A percentile compares a stretch with the other conserved stretches of the same genome.
phyloP scores from a whole-genome alignment of 2,888 invertebrate species.

The Meiosimyza decipiens region DNA sequence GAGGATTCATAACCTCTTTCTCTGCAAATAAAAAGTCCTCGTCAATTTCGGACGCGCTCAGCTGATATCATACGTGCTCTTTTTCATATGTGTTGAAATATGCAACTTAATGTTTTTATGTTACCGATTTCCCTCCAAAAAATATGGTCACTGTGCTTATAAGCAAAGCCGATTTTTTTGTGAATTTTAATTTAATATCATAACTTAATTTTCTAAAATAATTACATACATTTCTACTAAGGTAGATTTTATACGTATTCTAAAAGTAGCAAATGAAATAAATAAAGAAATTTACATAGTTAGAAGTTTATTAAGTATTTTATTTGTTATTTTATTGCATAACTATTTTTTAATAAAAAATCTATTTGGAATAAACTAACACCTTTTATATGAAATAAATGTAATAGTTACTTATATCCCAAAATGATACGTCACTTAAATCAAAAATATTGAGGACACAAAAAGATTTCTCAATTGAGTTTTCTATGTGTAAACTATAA shows the following conservation, averaged over 20 bases:
- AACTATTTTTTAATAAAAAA: slow-evolving; percentile 8
- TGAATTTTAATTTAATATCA: too few relatives aligned
- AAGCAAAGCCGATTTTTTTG: too few relatives aligned
- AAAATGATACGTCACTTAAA: slow-evolving; percentile 17
- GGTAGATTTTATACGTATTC: slow-evolving; percentile 23
- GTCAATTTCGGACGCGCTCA: too few relatives aligned
- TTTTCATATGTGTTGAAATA: too few relatives aligned
- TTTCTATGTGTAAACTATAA: too few relatives aligned
- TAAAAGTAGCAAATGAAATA: slow-evolving; percentile 6
- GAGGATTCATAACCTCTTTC: too few relatives aligned
- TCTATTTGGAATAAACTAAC: not conserved
- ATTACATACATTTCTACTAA: slow-evolving; percentile 5
- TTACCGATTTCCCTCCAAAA: too few relatives aligned
- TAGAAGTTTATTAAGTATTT: slow-evolving; percentile 8
- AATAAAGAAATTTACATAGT: slow-evolving; percentile 6
- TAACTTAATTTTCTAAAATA: too few relatives aligned
- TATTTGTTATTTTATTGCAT: not conserved
- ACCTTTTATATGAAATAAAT: slow-evolving; percentile 1
- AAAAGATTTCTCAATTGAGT: not conserved
- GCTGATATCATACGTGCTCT: too few relatives aligned
- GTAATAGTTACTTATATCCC: slow-evolving; percentile 20
- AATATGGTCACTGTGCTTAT: too few relatives aligned
- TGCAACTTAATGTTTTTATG: too few relatives aligned
- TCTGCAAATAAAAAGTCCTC: too few relatives aligned
- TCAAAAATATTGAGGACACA: not conserved